Base-by-base conservation (phyloP, 2,797 vertebrate species). In the Enteromius thamalakanensis region DNA sequence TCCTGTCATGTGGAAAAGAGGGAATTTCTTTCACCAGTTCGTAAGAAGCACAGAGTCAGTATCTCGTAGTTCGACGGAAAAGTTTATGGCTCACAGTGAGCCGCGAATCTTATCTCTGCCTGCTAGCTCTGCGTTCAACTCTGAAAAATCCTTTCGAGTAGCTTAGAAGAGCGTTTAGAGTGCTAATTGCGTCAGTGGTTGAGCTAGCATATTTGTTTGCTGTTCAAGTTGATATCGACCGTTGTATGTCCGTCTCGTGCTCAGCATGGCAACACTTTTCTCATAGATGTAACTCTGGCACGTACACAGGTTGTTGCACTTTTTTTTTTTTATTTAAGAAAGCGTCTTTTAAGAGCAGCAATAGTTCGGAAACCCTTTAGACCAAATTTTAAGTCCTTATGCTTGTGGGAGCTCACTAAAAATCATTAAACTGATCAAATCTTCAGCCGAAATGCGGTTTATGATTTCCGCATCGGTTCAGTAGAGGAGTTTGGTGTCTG, bases 51-150 rank as follows among this genome's bases (percentile, higher is more conserved):
- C 49, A 64, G 64, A 71, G 40, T 77, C 79, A 78, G 74, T 69
- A 65, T 78, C 82, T 72, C 64, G 21, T 68, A 42, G 80, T 67
- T 70, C 40, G 42, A 82, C 14, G 58, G 71, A 62, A 82, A 71
- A 77, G 81, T 81, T 85, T 87, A 88, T 79, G 76, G 84, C 84
- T 88, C 87, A 85, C 79, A 76, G 65, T 82, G 84, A 87, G 85
- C 81, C 75, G 23, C 34, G 23, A 86, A 64, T 47, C 83, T 45
- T 64, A 78, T 58, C 64, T 80, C 79, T 81, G 77, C 53, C 78
- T 47, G 26, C 45, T 70, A 58, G 78, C 58, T 49, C 80, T 76
- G 53, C 21, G 14, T 79, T 55, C 29, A 47, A 21, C 83, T 76
- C 84, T 37, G 29, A 62, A 78, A 65, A 34, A 23, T 71, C 9